phyloP scores from a whole-genome alignment of 1,140 invertebrate genomes.

The Drosophila subobscura region DNA sequence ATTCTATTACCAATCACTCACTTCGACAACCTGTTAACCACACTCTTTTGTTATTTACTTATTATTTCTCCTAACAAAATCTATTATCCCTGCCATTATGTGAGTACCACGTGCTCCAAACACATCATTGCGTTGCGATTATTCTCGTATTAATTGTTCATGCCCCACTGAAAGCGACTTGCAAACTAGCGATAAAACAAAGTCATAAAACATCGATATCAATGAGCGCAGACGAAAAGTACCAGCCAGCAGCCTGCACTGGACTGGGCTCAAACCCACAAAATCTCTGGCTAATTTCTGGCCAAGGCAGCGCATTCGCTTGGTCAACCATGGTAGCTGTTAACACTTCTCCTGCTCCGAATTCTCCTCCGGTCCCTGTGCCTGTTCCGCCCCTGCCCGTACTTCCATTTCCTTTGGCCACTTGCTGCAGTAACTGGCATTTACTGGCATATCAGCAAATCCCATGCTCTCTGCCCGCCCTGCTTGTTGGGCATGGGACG shows the following conservation, averaged over 20 bases:
- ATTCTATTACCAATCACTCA: no score
- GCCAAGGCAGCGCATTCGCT: slow-evolving; percentile 37
- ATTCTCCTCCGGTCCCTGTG: neutral
- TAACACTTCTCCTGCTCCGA: slow-evolving; percentile 22
- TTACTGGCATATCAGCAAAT: slow-evolving; percentile 57
- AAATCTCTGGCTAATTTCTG: slow-evolving; percentile 53
- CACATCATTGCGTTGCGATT: slow-evolving; percentile 28
- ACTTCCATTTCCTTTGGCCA: slow-evolving; percentile 48
- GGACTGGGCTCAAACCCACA: neutral
- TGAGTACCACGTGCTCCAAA: slow-evolving; percentile 11
- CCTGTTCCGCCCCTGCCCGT: slow-evolving; percentile 3
- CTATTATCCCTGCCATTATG: slow-evolving; percentile 34
- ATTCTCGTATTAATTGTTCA: slow-evolving; percentile 37
- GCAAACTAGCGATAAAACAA: slow-evolving; percentile 28
- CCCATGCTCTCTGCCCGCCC: slow-evolving; percentile 38
- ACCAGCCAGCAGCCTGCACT: slow-evolving; percentile 14
- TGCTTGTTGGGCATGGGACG: slow-evolving; percentile 21
- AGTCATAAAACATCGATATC: slow-evolving; percentile 52
- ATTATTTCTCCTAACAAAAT: slow-evolving; percentile 26
- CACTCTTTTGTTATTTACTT: neutral
- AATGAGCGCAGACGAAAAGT: slow-evolving; percentile 48
- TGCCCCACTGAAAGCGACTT: slow-evolving; percentile 18
- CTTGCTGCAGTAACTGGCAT: slow-evolving; percentile 54
- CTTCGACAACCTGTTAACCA: no score
- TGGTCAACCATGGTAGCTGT: slow-evolving; percentile 42